phyloP scores from a whole-genome alignment of 2,797 vertebrate genomes.

The Pangasius macronema region DNA sequence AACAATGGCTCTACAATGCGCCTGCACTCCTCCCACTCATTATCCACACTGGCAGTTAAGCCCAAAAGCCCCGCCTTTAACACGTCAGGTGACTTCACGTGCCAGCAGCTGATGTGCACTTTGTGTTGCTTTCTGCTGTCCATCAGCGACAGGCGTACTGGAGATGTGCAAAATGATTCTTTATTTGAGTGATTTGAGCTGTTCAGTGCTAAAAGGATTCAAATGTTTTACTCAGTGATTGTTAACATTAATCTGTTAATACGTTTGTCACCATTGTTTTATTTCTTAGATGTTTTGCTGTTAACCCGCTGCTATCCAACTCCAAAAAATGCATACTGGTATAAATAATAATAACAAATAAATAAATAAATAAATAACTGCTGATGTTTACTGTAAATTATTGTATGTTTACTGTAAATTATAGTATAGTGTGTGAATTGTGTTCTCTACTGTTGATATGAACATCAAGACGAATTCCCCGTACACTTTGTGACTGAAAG shows the following conservation, averaged over 20 bases:
- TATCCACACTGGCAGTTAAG: conserved; percentile 11
- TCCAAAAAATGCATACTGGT: not conserved
- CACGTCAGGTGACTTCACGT: conserved; percentile 28
- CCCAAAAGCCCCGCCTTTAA: conserved; percentile 8
- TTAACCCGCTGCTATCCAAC: not conserved
- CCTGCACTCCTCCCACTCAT: conserved; percentile 24
- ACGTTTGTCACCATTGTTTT: not conserved
- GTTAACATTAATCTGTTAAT: not conserved
- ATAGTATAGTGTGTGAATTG: not conserved
- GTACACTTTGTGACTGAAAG: not conserved
- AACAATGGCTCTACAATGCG: conserved; percentile 26
- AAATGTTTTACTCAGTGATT: not conserved
- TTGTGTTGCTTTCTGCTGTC: not conserved
- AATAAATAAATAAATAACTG: not conserved
- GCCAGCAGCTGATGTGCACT: not conserved
- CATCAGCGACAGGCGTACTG: not conserved
- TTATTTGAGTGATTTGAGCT: too few relatives aligned
- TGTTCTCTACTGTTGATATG: not conserved
- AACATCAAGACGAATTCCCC: not conserved
- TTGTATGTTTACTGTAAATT: not conserved
- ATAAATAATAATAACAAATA: not conserved
- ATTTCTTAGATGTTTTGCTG: not conserved
- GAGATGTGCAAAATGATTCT: not conserved
- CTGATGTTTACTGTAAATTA: not conserved
- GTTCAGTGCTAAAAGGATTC: not conserved